Evolutionary conservation across 2,113 vertebrate genomes (phyloP).

Genomic region (Galemys pyrenaicus): DNA sequence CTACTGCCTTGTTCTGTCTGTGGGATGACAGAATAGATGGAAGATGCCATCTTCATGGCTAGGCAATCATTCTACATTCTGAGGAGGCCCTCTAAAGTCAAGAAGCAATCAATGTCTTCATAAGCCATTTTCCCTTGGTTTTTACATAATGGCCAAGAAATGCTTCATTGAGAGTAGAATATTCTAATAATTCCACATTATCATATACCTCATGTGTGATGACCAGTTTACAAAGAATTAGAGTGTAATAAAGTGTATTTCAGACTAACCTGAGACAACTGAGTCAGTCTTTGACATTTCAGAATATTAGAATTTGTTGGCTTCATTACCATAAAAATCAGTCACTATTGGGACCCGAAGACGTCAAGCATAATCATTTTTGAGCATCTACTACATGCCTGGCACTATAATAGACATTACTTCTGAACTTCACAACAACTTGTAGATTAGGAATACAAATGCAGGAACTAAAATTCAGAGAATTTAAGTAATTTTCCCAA

Average conservation of each 20-base stretch:
- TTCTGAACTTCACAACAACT: background rate
- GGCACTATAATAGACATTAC: rapidly evolving
- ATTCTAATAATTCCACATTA: background rate
- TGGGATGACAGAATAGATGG: background rate
- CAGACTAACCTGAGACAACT: background rate
- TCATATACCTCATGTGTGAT: background rate
- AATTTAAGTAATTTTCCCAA: background rate
- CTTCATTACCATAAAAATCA: constrained; percentile 41
- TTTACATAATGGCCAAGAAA: constrained; percentile 40
- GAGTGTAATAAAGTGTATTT: background rate
- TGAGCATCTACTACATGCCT: background rate
- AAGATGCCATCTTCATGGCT: background rate
- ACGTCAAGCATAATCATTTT: background rate
- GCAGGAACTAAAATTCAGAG: background rate
- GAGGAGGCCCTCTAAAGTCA: background rate
- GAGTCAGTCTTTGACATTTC: background rate
- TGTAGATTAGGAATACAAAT: background rate
- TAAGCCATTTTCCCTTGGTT: background rate
- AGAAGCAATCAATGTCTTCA: background rate
- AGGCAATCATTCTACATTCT: background rate
- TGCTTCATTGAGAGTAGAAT: background rate
- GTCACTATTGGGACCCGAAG: background rate
- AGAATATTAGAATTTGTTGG: background rate
- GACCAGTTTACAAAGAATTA: constrained; percentile 26
- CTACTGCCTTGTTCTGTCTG: background rate